Conservation (phyloP, 2,113 vertebrate species). For the Holacanthus passer region DNA sequence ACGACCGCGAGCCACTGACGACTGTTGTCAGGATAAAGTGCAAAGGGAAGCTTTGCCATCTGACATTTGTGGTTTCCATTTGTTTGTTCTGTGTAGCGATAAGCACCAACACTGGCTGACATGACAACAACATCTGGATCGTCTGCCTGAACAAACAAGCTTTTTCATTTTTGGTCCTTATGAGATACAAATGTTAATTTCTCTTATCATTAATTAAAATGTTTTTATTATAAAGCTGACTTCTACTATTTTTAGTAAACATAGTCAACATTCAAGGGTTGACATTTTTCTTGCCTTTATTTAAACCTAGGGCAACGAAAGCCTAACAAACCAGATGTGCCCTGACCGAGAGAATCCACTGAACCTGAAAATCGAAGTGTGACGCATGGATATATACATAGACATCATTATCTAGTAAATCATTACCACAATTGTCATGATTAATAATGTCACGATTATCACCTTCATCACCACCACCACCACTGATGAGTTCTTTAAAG, state of each 20-base stretch:
- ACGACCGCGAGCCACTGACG: neutral
- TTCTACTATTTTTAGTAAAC: neutral
- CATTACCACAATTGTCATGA: neutral
- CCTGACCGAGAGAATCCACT: conserved; percentile 7
- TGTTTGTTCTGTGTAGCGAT: conserved; percentile 2
- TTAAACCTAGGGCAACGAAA: conserved; percentile 4
- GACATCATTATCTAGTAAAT: conserved; percentile 13
- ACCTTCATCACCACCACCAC: neutral
- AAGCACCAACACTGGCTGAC: neutral
- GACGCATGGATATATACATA: neutral
- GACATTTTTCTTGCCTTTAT: conserved; percentile 14
- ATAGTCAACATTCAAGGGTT: neutral
- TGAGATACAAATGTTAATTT: neutral
- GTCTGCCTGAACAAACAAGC: conserved; percentile 2
- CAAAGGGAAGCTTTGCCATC: conserved; percentile 17
- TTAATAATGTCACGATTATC: neutral
- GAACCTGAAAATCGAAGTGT: conserved; percentile 3
- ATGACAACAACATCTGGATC: conserved; percentile 2
- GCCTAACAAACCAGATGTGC: neutral
- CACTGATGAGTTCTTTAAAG: neutral
- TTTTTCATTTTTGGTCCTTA: neutral
- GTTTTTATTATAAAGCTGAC: neutral
- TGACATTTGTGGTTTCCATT: conserved; percentile 38
- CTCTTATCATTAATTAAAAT: neutral
- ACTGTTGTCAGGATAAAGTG: conserved; percentile 17